Base-by-base conservation (phyloP, 2,797 vertebrate species). In the Selene dorsalis region DNA sequence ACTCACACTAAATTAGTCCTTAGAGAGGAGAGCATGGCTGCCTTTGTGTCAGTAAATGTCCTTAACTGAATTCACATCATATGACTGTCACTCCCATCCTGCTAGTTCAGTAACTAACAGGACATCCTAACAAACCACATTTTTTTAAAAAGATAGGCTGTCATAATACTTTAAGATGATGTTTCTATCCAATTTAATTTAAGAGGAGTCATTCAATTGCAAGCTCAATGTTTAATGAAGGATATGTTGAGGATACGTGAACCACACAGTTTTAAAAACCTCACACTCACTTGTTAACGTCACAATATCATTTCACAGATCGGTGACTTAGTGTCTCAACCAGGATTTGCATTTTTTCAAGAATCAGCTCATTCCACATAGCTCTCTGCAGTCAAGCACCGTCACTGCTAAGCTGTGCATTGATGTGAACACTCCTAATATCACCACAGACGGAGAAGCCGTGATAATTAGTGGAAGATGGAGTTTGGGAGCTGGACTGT, bases 61-160 rank as follows among this genome's bases (percentile, higher is more conserved):
- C 53, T 82, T 76, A 65, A 72, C 64, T 69, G 48, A 60, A 73
- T 82, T 85, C 41, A 3, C 66, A 35, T 87, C 87, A 75, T 53
- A 62, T 82, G 79, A 88, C 75, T 64, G n/a, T 83, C 71, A 69
- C 67, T 65, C 24, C 69, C 18, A n/a, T 83, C 50, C 70, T 28
- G 24, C 47, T 67, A 24, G 39, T 52, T 85, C 2, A 57, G 64
- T 24, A 55, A 71, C 47, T 59, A 66, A 76, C n/a, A 0, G 10
- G 80, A 61, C 63, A 66, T 80, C 75, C 64, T 38, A 68, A 35
- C 22, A 30, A 20, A 20, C 14, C 16, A 35, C 5, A 18, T 47
- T 18, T 47, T 47, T 18, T 18, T 2, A 47, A 47, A 47, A 17
- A 47, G 6, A 4, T 43, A 43, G 41, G 13, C 16, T 18, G 43